These are phyloP conservation scores for Hirtodrosophila cameraria DNA, from an alignment of 2,888 invertebrate species.

Conservation along the genomic window DNA sequence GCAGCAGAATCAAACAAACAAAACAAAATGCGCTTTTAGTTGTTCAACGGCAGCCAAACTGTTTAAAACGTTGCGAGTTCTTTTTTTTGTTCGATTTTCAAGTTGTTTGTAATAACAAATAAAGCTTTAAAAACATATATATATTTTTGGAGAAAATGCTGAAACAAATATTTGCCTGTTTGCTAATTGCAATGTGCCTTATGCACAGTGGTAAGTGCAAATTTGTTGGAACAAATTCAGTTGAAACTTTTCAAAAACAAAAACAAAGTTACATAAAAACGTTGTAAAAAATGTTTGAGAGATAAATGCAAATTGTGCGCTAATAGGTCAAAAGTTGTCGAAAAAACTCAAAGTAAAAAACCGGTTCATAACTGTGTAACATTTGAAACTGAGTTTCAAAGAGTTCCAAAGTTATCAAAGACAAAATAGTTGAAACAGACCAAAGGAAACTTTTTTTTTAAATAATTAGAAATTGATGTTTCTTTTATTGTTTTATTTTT, in stretches of 20 bases:
- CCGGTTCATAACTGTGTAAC: constrained; percentile 15
- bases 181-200: constrained; percentile 76
- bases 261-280: not conserved
- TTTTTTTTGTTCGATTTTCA: no score
- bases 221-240: not conserved
- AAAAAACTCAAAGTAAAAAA: constrained; percentile 17
- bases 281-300: not conserved
- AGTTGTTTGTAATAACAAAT: not conserved
- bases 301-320: constrained; percentile 9
- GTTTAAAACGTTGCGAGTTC: constrained; percentile 44
- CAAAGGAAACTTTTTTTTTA: not conserved
- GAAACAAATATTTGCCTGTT: constrained; percentile 72
- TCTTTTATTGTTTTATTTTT: no score
- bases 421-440: not conserved
- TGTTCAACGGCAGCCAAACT: constrained; percentile 48
- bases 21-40: constrained; percentile 62
- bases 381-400: not conserved
- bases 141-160: constrained; percentile 64
- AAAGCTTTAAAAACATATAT: not conserved
- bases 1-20: no score
- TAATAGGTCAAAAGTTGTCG: constrained; percentile 14
- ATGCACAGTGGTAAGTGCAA: constrained; percentile 78
- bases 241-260: no score
- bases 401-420: no score
- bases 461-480: no score